Percentiles rank a stretch among this genome's conserved stretches.
These are phyloP conservation scores for Poecilus cupreus DNA, from an alignment of 2,888 invertebrate genomes.

Conservation along the genomic window DNA sequence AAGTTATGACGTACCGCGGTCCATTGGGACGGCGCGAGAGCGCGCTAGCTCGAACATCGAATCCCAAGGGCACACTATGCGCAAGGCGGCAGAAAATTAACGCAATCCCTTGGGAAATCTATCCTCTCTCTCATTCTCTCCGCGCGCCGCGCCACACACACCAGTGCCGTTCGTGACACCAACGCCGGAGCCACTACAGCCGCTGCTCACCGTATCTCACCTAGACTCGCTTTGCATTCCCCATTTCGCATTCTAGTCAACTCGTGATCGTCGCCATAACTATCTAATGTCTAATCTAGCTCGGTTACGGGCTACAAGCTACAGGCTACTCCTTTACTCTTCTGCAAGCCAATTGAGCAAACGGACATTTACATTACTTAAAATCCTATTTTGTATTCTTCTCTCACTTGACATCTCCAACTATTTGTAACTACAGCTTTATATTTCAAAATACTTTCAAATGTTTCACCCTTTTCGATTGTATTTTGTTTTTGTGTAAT, in stretches of 20 bases:
- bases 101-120: conserved; percentile 81
- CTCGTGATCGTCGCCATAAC: no score
- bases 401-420: no score
- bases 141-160: conserved; percentile 65
- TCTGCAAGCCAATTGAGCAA: not conserved
- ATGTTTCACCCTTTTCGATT: not conserved
- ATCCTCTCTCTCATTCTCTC: conserved; percentile 73
- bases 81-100: conserved; percentile 87
- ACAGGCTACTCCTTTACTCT: not conserved
- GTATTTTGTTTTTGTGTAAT: no score
- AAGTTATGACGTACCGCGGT: conserved; percentile 72
- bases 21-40: conserved; percentile 69
- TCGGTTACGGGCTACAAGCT: not conserved
- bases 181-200: conserved; percentile 70
- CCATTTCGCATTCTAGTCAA: not conserved
- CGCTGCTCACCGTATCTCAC: conserved; percentile 73
- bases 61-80: conserved; percentile 81
- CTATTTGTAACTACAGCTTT: no score
- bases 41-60: conserved; percentile 72
- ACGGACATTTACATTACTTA: not conserved
- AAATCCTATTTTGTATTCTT: not conserved
- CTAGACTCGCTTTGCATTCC: conserved; percentile 44
- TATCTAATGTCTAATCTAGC: not conserved
- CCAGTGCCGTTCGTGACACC: conserved; percentile 62
- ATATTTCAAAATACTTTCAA: no score